Conservation (phyloP, 2,888 invertebrate genomes). For the Hypselothyrea guttata region DNA sequence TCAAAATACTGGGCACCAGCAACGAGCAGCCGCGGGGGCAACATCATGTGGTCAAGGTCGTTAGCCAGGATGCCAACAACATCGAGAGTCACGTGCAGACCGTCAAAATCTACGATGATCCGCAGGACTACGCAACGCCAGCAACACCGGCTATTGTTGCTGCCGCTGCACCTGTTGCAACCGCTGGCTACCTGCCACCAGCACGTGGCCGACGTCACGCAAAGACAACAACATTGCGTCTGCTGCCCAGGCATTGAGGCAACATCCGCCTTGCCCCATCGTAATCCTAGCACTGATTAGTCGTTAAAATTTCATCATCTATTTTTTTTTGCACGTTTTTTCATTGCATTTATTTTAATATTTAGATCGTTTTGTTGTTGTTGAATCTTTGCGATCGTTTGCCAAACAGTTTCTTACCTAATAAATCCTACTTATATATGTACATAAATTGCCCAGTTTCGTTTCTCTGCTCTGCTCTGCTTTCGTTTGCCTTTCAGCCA, state of each 20-base stretch:
- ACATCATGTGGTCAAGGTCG: slow-evolving; percentile 72
- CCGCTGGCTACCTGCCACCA: slow-evolving; percentile 54
- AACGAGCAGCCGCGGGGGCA: slow-evolving; percentile 72
- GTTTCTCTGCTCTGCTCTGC: slow-evolving; percentile 1
- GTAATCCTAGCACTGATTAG: slow-evolving; percentile 64
- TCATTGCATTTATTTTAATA: slow-evolving; percentile 3
- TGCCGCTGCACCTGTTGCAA: not conserved
- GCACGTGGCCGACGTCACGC: slow-evolving; percentile 44
- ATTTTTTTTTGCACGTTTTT: slow-evolving; percentile 24
- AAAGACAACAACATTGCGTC: slow-evolving; percentile 25
- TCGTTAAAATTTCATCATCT: slow-evolving; percentile 46
- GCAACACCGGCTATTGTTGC: not conserved
- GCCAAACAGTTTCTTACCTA: slow-evolving; percentile 56
- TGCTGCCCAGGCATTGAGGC: slow-evolving; percentile 36
- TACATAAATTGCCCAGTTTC: slow-evolving; percentile 50
- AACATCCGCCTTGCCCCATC: not conserved
- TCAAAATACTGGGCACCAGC: slow-evolving; percentile 76
- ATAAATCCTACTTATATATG: slow-evolving; percentile 58
- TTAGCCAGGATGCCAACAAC: slow-evolving; percentile 61
- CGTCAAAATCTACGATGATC: slow-evolving; percentile 76
- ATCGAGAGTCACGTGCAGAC: slow-evolving; percentile 70
- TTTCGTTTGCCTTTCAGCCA: too few species aligned
- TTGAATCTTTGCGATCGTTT: slow-evolving; percentile 8
- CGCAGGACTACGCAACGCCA: slow-evolving; percentile 41
- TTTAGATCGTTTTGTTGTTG: slow-evolving; percentile 9